These are phyloP conservation scores for Rhagonycha fulva DNA, from an alignment of 2,888 invertebrate species.

Conservation along the genomic window DNA sequence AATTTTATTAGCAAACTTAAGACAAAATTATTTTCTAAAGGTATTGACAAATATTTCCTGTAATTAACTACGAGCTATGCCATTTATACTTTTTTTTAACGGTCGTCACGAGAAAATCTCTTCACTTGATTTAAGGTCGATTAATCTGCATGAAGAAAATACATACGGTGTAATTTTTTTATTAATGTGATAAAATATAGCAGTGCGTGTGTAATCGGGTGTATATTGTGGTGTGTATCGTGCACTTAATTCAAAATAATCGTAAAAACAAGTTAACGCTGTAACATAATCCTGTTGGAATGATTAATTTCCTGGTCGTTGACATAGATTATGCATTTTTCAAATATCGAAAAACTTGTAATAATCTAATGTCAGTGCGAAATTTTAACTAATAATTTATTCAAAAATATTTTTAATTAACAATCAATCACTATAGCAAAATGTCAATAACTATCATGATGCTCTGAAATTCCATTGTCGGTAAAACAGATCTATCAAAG, in stretches of 20 bases:
- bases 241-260: slow-evolving; percentile 21
- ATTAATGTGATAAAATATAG: slow-evolving; percentile 16
- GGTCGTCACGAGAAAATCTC: background rate
- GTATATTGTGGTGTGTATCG: slow-evolving; percentile 24
- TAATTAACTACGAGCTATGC: background rate
- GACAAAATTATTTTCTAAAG: background rate
- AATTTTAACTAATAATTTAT: background rate
- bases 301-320: slow-evolving; percentile 29
- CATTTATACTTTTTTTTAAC: background rate
- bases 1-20: slow-evolving; percentile 7
- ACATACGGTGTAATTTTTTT: slow-evolving; percentile 8
- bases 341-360: background rate
- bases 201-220: slow-evolving; percentile 29
- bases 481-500: slow-evolving; percentile 40
- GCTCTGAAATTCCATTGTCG: slow-evolving; percentile 32
- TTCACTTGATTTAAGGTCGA: slow-evolving; percentile 3
- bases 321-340: slow-evolving; percentile 18
- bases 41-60: background rate
- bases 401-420: background rate
- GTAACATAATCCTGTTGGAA: slow-evolving; percentile 22
- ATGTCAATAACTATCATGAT: background rate
- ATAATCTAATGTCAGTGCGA: background rate
- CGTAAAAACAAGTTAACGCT: slow-evolving; percentile 18
- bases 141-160: slow-evolving; percentile 5
- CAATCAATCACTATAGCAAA: background rate